These are phyloP conservation scores for Calliopum simillimum DNA, from an alignment of 2,888 invertebrate species.

Conservation along the genomic window DNA sequence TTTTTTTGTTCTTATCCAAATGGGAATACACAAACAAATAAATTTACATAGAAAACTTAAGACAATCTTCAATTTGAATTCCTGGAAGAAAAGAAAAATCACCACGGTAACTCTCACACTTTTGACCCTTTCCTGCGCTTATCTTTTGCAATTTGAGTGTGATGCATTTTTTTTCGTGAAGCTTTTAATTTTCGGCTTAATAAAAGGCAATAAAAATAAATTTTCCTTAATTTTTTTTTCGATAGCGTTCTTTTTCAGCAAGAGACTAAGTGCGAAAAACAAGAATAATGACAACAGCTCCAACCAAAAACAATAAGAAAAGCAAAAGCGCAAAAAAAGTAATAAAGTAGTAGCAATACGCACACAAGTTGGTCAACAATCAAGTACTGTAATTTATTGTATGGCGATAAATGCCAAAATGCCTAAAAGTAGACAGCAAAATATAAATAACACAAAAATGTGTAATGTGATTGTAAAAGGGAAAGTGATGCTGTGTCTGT, in stretches of 20 bases:
- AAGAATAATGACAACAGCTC: not conserved
- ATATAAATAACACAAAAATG: too few species aligned
- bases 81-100: not conserved
- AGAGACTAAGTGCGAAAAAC: not conserved
- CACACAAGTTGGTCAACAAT: not conserved
- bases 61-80: slow-evolving; percentile 12
- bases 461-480: too few species aligned
- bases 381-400: not conserved
- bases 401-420: too few species aligned
- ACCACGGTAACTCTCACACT: slow-evolving; percentile 20
- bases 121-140: slow-evolving; percentile 9
- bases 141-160: not conserved
- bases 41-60: too few species aligned
- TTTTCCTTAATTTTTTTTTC: too few species aligned
- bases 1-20: too few species aligned
- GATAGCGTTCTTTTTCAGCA: not conserved
- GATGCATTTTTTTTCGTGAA: slow-evolving; percentile 11
- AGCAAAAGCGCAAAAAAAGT: too few species aligned
- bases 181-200: slow-evolving; percentile 9
- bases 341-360: not conserved
- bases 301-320: not conserved
- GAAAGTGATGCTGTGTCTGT: too few species aligned
- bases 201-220: too few species aligned
- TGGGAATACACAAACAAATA: too few species aligned
- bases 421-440: too few species aligned